Evolutionary conservation across 1,140 invertebrate species (phyloP), one percentile per base, ranked within the genome.

Genomic region (Saccostrea echinata): DNA sequence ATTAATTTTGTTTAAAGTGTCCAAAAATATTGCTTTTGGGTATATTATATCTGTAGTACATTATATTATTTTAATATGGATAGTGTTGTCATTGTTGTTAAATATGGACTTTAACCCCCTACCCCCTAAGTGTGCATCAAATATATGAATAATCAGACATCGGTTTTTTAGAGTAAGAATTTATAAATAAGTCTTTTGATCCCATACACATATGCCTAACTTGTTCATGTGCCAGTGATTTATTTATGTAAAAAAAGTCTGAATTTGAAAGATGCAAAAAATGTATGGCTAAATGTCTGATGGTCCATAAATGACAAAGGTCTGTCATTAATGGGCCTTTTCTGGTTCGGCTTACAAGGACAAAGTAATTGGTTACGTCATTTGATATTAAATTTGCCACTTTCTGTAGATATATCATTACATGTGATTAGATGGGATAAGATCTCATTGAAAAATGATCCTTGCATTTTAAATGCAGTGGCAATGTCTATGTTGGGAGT

Each of bases 361-460:
- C 27, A 33, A 27, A 76, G 27, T 76, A 30, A 76, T 76, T 27
- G 27, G 30, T 76, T 76, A 76, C 68, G 30, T 76, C 68, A 76
- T 11, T 33, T 30, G 68, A 30, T 76, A 18, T 76, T 76, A 16
- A 16, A 33, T 76, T 76, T 76, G 68, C 68, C 68, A 76, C 68
- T 33, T 30, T 76, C 68, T 35, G 27, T 30, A 76, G 43, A 43
- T 43, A 43, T 43, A 43, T 43, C 43, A 43, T 43, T 76, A 76
- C 27, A 27, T 30, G 27, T 76, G 68, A 76, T 76, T 76, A 76
- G 16, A 76, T 30, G 24, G 33, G 68, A 76, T 76, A 76, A 76
- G 68, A 76, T 76, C 68, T 76, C 68, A 33, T 76, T 76, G 68
- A 76, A 76, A 76, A 76, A 76, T 76, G 27, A 76, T 76, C 68